A percentile compares a stretch with the other conserved stretches of the same genome.
These are phyloP conservation scores for Hyperopisus bebe DNA, from an alignment of 2,113 vertebrate species.

Conservation along the genomic window DNA sequence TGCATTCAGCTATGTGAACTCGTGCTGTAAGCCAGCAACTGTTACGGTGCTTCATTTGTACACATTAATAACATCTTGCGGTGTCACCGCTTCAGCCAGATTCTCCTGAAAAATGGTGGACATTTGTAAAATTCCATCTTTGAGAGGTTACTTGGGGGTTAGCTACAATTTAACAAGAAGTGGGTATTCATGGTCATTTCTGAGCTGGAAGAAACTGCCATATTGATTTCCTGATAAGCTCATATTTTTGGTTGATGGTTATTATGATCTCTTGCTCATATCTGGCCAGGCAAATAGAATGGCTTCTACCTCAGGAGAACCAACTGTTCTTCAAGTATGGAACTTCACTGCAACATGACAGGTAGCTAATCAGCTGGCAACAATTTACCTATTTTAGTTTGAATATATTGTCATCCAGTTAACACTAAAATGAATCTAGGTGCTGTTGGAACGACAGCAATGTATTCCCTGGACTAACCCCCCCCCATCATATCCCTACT, in stretches of 20 bases:
- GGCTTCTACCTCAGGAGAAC: not conserved
- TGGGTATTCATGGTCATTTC: not conserved
- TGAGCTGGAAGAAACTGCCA: not conserved
- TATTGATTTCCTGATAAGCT: not conserved
- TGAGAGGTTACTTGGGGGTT: constrained; percentile 5
- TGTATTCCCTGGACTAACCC: not conserved
- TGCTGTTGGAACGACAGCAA: not conserved
- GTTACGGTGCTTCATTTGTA: not conserved
- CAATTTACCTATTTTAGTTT: not conserved
- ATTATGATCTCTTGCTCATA: not conserved
- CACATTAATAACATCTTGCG: not conserved
- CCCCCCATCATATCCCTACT: not conserved
- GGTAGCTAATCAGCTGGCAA: not conserved
- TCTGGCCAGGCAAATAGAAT: not conserved
- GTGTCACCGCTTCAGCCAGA: not conserved
- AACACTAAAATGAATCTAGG: not conserved
- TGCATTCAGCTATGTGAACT: not conserved
- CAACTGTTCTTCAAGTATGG: not conserved
- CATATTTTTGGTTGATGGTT: not conserved
- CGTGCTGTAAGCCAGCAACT: not conserved
- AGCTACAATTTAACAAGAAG: not conserved
- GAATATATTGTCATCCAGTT: not conserved
- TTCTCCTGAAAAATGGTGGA: constrained; percentile 1
- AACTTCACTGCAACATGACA: not conserved
- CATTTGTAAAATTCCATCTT: not conserved